Percentiles rank a stretch among this genome's conserved stretches.
Conservation (phyloP, 2,797 vertebrate genomes). For the Halcyon smyrnensis region DNA sequence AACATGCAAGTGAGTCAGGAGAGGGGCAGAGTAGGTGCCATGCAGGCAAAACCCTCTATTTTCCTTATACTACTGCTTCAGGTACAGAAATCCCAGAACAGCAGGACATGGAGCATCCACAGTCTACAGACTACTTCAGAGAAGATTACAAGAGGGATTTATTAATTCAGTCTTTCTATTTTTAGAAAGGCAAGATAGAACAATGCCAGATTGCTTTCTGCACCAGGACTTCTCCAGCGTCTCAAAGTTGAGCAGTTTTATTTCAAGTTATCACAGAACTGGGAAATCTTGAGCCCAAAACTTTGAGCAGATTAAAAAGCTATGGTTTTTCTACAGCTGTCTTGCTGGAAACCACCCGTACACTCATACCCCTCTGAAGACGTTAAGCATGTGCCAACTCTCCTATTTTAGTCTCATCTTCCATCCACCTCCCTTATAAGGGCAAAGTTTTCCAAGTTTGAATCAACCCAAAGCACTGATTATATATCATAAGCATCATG, state of each 20-base stretch:
- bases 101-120: not conserved
- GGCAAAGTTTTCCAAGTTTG: slow-evolving; percentile 20
- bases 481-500: not conserved
- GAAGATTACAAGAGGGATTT: not conserved
- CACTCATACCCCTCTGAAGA: not conserved
- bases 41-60: not conserved
- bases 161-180: not conserved
- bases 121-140: not conserved
- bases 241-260: not conserved
- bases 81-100: not conserved
- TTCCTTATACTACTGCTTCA: not conserved
- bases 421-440: slow-evolving; percentile 19
- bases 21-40: not conserved
- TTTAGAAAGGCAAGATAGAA: not conserved
- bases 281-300: not conserved
- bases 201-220: not conserved
- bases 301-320: not conserved
- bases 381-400: not conserved
- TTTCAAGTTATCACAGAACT: not conserved
- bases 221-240: not conserved
- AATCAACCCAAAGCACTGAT: not conserved
- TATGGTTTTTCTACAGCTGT: slow-evolving; percentile 7
- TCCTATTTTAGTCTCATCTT: slow-evolving; percentile 22
- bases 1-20: not conserved
- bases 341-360: slow-evolving; percentile 9